Percentiles rank a stretch among this genome's conserved stretches.
These are phyloP conservation scores for Stenichneumon culpator DNA, from an alignment of 2,888 invertebrate genomes.

Conservation along the genomic window DNA sequence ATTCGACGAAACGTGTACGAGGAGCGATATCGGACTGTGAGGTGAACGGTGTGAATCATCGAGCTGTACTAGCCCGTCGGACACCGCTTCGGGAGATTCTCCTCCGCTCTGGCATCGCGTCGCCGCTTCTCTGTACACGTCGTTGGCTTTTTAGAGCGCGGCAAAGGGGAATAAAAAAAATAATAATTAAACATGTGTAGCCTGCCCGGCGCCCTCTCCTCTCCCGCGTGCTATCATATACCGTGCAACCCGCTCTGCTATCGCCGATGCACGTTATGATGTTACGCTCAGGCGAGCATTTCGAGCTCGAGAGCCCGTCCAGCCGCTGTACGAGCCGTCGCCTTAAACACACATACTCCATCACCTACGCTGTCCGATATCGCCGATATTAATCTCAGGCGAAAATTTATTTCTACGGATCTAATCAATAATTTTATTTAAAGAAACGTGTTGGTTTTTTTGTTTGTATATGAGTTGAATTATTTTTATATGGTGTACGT, in stretches of 20 bases:
- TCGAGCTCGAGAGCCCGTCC: conserved; percentile 59
- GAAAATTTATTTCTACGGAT: conserved; percentile 1
- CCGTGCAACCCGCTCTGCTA: conserved; percentile 13
- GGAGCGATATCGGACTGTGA: conserved; percentile 21
- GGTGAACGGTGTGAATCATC: conserved; percentile 53
- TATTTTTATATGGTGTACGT: no score
- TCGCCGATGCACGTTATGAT: conserved; percentile 30
- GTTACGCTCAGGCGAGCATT: conserved; percentile 69
- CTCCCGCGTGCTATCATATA: conserved; percentile 12
- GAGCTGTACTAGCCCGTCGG: conserved; percentile 34
- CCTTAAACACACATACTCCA: conserved; percentile 1
- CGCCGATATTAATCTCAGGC: not conserved
- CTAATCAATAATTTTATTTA: no score
- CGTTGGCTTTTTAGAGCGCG: conserved; percentile 81
- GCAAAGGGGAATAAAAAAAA: conserved; percentile 71
- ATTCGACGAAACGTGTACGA: not conserved
- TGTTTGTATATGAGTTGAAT: no score
- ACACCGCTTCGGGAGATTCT: conserved; percentile 61
- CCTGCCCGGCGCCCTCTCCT: not conserved
- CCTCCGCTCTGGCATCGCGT: conserved; percentile 71
- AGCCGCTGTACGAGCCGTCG: not conserved
- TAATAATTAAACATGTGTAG: conserved; percentile 71
- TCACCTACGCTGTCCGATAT: not conserved
- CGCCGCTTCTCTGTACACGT: conserved; percentile 75
- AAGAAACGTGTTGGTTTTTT: no score